Base-by-base conservation (phyloP, 2,888 invertebrate genomes). In the Encarsia formosa region DNA sequence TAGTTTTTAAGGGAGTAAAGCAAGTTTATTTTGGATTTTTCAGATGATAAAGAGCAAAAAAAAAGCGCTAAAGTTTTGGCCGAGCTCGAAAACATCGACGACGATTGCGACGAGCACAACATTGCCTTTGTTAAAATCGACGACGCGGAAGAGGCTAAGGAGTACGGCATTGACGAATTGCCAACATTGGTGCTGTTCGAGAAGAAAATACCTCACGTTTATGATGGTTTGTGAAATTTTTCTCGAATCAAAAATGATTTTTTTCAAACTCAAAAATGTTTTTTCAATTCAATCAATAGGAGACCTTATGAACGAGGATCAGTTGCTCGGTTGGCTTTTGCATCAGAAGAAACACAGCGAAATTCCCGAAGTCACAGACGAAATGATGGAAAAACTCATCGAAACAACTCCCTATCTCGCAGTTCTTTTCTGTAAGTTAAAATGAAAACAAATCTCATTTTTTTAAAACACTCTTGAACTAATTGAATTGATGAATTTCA, bases 101-200 rank as follows among this genome's bases (percentile, higher is more conserved):
- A 93, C 68, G 93, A 93, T 71, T 91, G 91, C 75, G 93, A 93
- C 73, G 87, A 89, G 68, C 90, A 93, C 69, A 88, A 88, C 67
- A 92, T 93, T 63, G 89, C 88, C 44, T 93, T 93, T 70, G 92
- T 93, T 6, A 93, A 93, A 75, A 92, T 92, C 65, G 88, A 90
- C 67, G 89, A 93, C 65, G 86, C 88, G 58, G 85, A 84, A 52
- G 91, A 93, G 74, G 92, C 91, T 32, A 89, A 88, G 68, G 91
- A 92, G 70, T 92, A 91, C 71, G 91, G 92, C 56, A 88, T 92
- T 63, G 89, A 92, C 63, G 76, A 78, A 16, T 79, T 92, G 52
- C 93, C 93, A 4, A 88, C 88, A 37, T 82, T 94, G 71, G 90
- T 93, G 13, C 79, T 82, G 60, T 85, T 85, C 66, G 84, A 85